Conservation (phyloP, 2,888 invertebrate genomes). For the Labia minor region DNA sequence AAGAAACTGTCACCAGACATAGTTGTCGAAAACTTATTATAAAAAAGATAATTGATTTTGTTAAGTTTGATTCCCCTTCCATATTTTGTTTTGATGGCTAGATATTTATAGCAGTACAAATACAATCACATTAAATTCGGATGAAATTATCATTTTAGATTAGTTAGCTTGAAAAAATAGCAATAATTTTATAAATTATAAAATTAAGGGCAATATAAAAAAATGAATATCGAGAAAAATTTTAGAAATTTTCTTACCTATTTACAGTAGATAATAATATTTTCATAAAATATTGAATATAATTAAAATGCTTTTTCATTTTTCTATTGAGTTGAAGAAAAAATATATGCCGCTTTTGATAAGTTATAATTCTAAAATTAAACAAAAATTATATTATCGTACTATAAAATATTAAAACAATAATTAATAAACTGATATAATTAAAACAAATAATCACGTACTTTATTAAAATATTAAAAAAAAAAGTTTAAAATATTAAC, state of each 20-base stretch:
- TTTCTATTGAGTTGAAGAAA: background rate
- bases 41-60: constrained; percentile 27
- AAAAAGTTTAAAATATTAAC: too few relatives aligned
- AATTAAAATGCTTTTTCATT: background rate
- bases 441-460: too few relatives aligned
- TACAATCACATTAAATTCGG: background rate
- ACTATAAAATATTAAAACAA: too few relatives aligned
- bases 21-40: constrained; percentile 61
- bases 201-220: background rate
- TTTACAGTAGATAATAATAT: background rate
- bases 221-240: background rate
- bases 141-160: background rate
- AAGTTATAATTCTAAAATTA: too few relatives aligned
- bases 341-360: too few relatives aligned
- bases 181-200: background rate
- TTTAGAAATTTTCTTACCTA: background rate
- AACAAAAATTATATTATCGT: too few relatives aligned
- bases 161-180: background rate
- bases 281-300: background rate
- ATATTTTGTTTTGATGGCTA: constrained; percentile 19
- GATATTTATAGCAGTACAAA: background rate
- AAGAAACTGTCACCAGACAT: constrained; percentile 70
- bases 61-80: constrained; percentile 25
- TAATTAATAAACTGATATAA: too few relatives aligned
- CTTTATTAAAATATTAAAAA: too few relatives aligned